Percentiles rank a stretch among this genome's conserved stretches.
phyloP scores from a whole-genome alignment of 2,797 vertebrate species.

The Argentina silus region DNA sequence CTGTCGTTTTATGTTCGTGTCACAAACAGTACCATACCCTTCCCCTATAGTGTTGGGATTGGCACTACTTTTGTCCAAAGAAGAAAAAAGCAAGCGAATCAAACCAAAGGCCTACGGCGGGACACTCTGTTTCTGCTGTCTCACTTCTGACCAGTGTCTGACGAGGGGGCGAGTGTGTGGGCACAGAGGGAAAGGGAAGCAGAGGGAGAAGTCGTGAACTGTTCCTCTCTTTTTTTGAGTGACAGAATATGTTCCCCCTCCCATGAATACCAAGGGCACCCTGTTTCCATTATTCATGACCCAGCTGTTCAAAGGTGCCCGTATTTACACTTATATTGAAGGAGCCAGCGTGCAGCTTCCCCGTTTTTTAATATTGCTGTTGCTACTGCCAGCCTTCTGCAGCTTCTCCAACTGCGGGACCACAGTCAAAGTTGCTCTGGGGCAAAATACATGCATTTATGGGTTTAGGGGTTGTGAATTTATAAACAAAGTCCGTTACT shows the following conservation, averaged over 20 bases:
- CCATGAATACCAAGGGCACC: constrained; percentile 78
- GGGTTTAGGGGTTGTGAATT: constrained; percentile 64
- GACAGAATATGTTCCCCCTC: constrained; percentile 67
- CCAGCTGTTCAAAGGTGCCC: constrained; percentile 77
- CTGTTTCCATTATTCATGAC: constrained; percentile 78
- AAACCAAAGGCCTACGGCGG: constrained; percentile 52
- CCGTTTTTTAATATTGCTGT: constrained; percentile 64
- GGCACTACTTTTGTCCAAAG: constrained; percentile 25
- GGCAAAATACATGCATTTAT: constrained; percentile 64
- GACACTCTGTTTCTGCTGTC: constrained; percentile 24
- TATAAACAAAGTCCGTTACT: constrained; percentile 77
- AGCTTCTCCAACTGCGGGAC: constrained; percentile 64
- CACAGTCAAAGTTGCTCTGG: constrained; percentile 56
- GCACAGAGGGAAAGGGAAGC: constrained; percentile 51
- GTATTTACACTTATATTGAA: constrained; percentile 83
- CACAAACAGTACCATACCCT: constrained; percentile 40
- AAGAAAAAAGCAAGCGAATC: constrained; percentile 7
- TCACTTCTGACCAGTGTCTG: constrained; percentile 53
- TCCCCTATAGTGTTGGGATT: constrained; percentile 36
- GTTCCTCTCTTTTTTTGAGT: constrained; percentile 67
- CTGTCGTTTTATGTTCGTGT: constrained; percentile 48
- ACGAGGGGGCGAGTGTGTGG: constrained; percentile 49
- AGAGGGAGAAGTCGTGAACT: constrained; percentile 64
- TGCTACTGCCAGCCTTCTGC: constrained; percentile 56
- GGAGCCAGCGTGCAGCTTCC: constrained; percentile 64